Conservation (phyloP, 2,888 invertebrate species). For the Ichneumon xanthorius region DNA sequence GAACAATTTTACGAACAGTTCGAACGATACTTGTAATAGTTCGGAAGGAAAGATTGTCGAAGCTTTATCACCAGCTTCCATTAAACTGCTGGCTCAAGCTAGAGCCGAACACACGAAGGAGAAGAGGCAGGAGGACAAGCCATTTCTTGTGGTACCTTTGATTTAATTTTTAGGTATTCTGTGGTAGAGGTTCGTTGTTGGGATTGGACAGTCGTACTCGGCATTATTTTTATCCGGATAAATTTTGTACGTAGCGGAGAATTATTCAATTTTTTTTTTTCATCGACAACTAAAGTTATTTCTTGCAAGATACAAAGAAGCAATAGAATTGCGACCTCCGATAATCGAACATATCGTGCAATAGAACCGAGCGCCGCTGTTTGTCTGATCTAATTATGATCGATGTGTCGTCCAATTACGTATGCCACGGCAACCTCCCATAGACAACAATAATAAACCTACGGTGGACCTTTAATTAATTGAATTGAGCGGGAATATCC, state of each 20-base stretch:
- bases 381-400: neutral
- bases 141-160: slow-evolving; percentile 77
- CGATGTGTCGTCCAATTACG: slow-evolving; percentile 5
- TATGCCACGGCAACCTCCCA: neutral
- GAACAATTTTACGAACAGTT: slow-evolving; percentile 19
- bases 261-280: too few species aligned
- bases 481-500: slow-evolving; percentile 27
- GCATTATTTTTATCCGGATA: neutral
- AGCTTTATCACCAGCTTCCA: slow-evolving; percentile 28
- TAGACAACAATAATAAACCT: neutral
- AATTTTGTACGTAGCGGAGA: too few species aligned
- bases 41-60: slow-evolving; percentile 6
- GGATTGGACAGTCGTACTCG: slow-evolving; percentile 34
- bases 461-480: slow-evolving; percentile 29
- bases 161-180: slow-evolving; percentile 54
- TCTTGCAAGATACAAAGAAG: too few species aligned
- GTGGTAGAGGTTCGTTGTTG: slow-evolving; percentile 40
- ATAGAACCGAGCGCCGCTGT: neutral
- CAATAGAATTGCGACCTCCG: too few species aligned
- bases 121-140: slow-evolving; percentile 71
- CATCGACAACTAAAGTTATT: too few species aligned
- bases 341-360: neutral
- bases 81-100: slow-evolving; percentile 24
- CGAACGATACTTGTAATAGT: slow-evolving; percentile 8
- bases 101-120: slow-evolving; percentile 41